Evolutionary conservation across 2,113 vertebrate species (phyloP).

Genomic region (Xenopus borealis): DNA sequence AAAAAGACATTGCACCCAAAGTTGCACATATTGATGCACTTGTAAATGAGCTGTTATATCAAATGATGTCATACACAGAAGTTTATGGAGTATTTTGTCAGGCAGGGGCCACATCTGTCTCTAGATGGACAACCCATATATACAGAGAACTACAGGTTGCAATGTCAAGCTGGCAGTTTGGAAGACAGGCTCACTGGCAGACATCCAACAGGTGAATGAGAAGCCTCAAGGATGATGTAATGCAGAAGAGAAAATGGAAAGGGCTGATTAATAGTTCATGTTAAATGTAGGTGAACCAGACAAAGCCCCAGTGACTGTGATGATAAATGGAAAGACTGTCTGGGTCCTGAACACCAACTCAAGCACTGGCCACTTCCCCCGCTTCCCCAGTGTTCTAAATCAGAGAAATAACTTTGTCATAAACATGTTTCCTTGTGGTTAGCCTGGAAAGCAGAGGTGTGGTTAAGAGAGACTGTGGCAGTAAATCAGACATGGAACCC

Average conservation of each 20-base stretch:
- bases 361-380: conserved; percentile 6
- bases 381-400: conserved; percentile 26
- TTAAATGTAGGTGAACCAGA: conserved; percentile 35
- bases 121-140: too few relatives aligned
- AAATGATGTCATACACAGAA: too few relatives aligned
- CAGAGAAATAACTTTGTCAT: conserved; percentile 31
- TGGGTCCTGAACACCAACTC: background rate
- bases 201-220: conserved; percentile 22
- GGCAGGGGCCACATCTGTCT: too few relatives aligned
- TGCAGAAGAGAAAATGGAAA: conserved; percentile 24
- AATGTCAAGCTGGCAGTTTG: background rate
- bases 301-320: conserved; percentile 12
- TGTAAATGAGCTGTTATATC: too few relatives aligned
- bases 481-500: conserved; percentile 27
- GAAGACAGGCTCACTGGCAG: conserved; percentile 9
- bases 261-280: conserved; percentile 17
- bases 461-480: conserved; percentile 21
- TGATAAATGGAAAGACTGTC: conserved; percentile 26
- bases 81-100: too few relatives aligned
- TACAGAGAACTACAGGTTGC: too few relatives aligned
- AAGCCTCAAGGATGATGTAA: background rate
- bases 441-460: conserved; percentile 12
- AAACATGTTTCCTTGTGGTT: conserved; percentile 43
- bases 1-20: too few relatives aligned
- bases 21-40: too few relatives aligned